phyloP scores from a whole-genome alignment of 2,113 vertebrate species.

The Thermophis baileyi region DNA sequence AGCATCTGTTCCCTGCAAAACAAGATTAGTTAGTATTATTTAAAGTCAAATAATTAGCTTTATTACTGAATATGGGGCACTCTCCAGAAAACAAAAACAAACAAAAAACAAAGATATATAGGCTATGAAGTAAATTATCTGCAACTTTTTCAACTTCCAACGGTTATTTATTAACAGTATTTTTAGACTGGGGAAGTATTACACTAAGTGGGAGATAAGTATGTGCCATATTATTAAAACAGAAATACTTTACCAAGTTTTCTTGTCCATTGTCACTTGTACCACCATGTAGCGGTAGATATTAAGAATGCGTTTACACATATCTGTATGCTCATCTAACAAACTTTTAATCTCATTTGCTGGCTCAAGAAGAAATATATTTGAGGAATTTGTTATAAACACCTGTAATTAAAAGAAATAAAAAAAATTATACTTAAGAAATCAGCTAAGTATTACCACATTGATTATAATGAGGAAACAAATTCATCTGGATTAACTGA shows the following conservation, averaged over 20 bases:
- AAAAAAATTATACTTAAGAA: not conserved
- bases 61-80: not conserved
- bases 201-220: not conserved
- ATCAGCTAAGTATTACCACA: not conserved
- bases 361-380: conserved; percentile 95
- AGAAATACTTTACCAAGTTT: conserved; percentile 85
- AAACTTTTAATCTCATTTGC: conserved; percentile 93
- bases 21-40: conserved; percentile 13
- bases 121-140: not conserved
- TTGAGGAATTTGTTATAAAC: conserved; percentile 96
- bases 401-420: conserved; percentile 72
- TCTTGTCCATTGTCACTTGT: conserved; percentile 98
- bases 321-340: conserved; percentile 95
- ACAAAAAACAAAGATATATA: not conserved
- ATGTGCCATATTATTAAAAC: conserved; percentile 28
- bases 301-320: conserved; percentile 98
- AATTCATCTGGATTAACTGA: not conserved
- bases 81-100: not conserved
- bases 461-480: not conserved
- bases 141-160: not conserved
- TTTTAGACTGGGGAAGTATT: not conserved
- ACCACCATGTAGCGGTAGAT: conserved; percentile 98
- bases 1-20: conserved; percentile 93
- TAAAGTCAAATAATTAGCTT: not conserved
- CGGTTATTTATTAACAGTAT: not conserved